Base-by-base conservation (phyloP, 2,888 invertebrate species). In the Thelaira solivaga region DNA sequence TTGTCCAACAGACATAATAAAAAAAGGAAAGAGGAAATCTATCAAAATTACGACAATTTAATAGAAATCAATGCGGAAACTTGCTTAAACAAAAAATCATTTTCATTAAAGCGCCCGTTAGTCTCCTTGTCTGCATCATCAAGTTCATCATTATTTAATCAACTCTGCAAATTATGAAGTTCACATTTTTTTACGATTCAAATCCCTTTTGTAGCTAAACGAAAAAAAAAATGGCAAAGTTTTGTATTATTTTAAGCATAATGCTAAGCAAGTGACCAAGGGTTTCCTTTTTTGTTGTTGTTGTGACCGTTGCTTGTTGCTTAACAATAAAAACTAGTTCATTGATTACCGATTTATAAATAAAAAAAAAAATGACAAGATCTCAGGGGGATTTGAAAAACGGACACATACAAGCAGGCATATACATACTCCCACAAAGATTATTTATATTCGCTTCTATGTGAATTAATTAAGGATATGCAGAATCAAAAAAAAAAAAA, bases 21-120 rank as follows among this genome's bases (percentile, higher is more conserved):
- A 61, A 67, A 51, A 61, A 16, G 53, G 57, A 75, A 67, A 80
- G 75, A 62, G 86, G 85, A 86, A 85, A 83, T 85, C 84, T 82
- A 82, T 83, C 80, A 83, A 85, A 86, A 84, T 86, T 83, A 83
- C 83, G 82, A 73, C 84, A 84, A 84, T 84, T 86, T 86, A 84
- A 82, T 57, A 62, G 78, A 81, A 81, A 81, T 81, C 81, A 80
- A 82, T 82, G 80, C 78, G 78, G 34, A 65, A 71, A 69, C 61
- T 74, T 68, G 69, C 53, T n/a, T n/a, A n/a, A n/a, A 75, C 51
- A 65, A 55, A 57, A 72, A 62, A 34, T 62, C 55, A 62, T 68
- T 49, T 34, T 43, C 59, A 49, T 31, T 69, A 49, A 41, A 49
- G 22, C 22, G 11, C 31, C 13, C 10, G 51, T 24, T 65, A 29